Evolutionary conservation across 1,140 invertebrate genomes (phyloP).

Genomic region (Penaeus japonicus): DNA sequence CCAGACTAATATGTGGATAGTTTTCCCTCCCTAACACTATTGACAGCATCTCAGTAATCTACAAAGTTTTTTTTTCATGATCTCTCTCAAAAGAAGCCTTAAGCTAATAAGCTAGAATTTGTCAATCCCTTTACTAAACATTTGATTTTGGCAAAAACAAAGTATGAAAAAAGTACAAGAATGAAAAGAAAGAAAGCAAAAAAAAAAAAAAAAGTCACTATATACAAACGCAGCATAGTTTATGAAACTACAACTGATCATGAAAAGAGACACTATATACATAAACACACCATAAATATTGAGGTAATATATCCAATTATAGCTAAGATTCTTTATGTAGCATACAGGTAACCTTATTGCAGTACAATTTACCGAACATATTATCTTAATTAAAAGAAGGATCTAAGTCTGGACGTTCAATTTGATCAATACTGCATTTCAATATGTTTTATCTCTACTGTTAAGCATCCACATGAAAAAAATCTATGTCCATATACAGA

Average conservation of each 20-base stretch:
- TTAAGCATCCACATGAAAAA: too few relatives aligned
- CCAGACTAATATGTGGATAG: too few relatives aligned
- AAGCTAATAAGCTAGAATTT: too few relatives aligned
- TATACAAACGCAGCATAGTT: slow-evolving; percentile 47
- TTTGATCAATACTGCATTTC: background rate
- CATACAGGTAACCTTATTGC: slow-evolving; percentile 25
- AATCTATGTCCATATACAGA: too few relatives aligned
- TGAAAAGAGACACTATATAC: background rate
- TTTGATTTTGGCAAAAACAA: background rate
- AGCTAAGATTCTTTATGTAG: slow-evolving; percentile 20
- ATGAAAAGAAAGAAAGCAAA: background rate
- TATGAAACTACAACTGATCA: slow-evolving; percentile 33
- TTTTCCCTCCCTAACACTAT: too few relatives aligned
- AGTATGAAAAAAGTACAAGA: slow-evolving; percentile 1
- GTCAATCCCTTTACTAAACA: background rate
- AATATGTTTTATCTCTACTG: background rate
- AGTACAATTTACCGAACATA: slow-evolving; percentile 18
- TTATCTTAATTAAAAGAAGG: background rate
- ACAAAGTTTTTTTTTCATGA: too few relatives aligned
- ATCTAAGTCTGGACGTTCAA: background rate
- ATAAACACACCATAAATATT: slow-evolving; percentile 45
- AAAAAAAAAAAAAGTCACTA: background rate
- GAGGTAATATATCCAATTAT: slow-evolving; percentile 40
- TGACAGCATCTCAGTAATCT: too few relatives aligned
- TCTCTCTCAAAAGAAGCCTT: too few relatives aligned